Percentiles rank a stretch among this genome's conserved stretches.
These are phyloP conservation scores for Lophotriccus pileatus DNA, from an alignment of 2,797 vertebrate species.

Conservation along the genomic window DNA sequence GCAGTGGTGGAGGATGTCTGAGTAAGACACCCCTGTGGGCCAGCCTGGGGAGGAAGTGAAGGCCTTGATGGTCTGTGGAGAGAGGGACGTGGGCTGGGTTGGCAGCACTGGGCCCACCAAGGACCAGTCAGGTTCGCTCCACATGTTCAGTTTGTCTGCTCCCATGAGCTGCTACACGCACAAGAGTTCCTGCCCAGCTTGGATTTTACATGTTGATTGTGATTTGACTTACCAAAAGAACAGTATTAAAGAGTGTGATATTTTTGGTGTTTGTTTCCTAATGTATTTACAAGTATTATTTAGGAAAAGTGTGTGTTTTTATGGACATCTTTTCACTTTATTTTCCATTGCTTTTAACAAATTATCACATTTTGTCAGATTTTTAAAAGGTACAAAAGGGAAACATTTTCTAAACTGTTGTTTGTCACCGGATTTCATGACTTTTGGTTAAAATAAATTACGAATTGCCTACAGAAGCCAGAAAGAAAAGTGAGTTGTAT, in stretches of 20 bases:
- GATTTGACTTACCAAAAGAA: neutral
- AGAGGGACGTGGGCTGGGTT: neutral
- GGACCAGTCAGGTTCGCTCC: neutral
- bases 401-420: conserved; percentile 12
- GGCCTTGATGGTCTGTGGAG: neutral
- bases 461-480: neutral
- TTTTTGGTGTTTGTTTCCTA: neutral
- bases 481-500: neutral
- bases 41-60: neutral
- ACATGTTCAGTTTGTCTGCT: neutral
- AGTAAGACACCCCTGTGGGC: neutral
- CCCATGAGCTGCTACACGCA: neutral
- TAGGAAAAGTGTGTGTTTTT: neutral
- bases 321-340: neutral
- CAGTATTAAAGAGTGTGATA: neutral
- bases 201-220: neutral
- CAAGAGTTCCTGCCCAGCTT: neutral
- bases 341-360: neutral
- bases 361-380: neutral
- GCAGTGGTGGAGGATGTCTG: neutral
- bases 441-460: conserved; percentile 11
- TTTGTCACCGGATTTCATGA: neutral
- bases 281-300: neutral
- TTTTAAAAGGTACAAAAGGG: neutral
- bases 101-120: neutral